phyloP scores from a whole-genome alignment of 1,140 invertebrate species.

The Lamellibrachia luymesi region DNA sequence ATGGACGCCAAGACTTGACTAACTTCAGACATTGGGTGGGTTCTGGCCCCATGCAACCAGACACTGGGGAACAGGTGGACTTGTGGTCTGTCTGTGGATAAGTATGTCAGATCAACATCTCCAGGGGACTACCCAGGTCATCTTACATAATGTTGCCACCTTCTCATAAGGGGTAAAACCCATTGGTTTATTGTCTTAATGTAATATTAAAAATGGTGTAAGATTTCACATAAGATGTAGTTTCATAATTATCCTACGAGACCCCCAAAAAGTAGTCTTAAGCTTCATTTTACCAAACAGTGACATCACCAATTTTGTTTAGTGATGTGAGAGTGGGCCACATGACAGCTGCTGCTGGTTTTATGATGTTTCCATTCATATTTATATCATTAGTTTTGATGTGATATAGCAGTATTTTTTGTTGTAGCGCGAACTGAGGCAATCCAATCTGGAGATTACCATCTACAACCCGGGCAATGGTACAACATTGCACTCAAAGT shows the following conservation, averaged over 20 bases:
- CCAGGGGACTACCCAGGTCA: no score
- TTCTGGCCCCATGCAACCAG: no score
- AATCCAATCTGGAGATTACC: not conserved
- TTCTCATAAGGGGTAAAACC: not conserved
- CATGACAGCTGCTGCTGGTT: not conserved
- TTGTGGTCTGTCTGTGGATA: no score
- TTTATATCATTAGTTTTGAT: not conserved
- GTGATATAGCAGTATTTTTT: not conserved
- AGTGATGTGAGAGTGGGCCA: no score
- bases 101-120: no score
- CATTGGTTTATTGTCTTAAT: not conserved
- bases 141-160: not conserved
- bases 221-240: not conserved
- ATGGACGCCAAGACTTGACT: no score
- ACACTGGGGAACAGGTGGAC: no score
- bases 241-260: not conserved
- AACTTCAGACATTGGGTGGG: no score
- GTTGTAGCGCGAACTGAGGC: not conserved
- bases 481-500: conserved; percentile 7
- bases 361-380: not conserved
- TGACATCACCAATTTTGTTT: not conserved
- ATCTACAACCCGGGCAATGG: not conserved
- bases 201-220: not conserved
- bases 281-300: not conserved
- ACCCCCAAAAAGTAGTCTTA: not conserved